Evolutionary conservation across 2,113 vertebrate genomes (phyloP).

Genomic region (Syrrhaptes paradoxus): DNA sequence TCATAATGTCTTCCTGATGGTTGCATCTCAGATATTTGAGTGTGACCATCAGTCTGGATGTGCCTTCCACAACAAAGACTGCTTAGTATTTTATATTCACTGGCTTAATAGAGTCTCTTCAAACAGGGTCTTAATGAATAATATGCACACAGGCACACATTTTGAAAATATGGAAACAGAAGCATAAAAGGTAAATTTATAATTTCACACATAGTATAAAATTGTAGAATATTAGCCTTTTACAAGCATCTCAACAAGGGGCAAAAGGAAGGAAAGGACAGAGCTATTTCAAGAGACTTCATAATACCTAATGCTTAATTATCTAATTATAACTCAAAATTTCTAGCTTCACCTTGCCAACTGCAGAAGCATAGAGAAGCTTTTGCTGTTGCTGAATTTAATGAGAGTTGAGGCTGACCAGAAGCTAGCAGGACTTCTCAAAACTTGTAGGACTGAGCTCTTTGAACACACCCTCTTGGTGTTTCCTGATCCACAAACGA

Average conservation of each 20-base stretch:
- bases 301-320: not conserved
- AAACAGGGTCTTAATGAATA: not conserved
- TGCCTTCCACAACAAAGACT: not conserved
- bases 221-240: not conserved
- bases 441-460: not conserved
- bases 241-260: not conserved
- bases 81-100: not conserved
- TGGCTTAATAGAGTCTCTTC: not conserved
- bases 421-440: not conserved
- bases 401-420: not conserved
- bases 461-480: not conserved
- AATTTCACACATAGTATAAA: not conserved
- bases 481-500: not conserved
- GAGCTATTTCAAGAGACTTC: not conserved
- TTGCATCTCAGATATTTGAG: not conserved
- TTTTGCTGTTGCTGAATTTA: not conserved
- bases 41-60: not conserved
- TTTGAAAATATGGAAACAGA: slow-evolving; percentile 15
- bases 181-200: not conserved
- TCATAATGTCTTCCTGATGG: not conserved
- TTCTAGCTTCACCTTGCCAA: not conserved
- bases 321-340: not conserved
- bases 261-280: not conserved
- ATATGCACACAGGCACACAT: not conserved
- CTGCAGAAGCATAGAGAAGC: not conserved